Conservation (phyloP, 2,888 invertebrate genomes). For the Urechis unicinctus region DNA sequence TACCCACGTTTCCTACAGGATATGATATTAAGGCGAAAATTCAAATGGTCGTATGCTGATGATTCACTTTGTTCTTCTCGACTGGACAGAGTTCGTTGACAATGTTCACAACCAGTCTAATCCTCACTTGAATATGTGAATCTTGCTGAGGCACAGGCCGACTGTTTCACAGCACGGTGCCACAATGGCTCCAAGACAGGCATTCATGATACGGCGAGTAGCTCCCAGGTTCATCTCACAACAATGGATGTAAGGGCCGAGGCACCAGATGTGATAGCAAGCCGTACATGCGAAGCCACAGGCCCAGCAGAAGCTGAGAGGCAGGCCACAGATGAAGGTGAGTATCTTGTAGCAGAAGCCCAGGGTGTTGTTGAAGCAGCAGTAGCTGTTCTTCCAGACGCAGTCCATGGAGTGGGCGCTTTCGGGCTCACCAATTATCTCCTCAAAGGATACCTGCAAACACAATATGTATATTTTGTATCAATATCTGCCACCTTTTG, state of each 20-base stretch:
- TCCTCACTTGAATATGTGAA: too few relatives aligned
- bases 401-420: conserved; percentile 55
- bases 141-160: conserved; percentile 12
- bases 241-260: conserved; percentile 62
- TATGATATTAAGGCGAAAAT: too few relatives aligned
- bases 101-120: too few relatives aligned
- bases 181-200: conserved; percentile 9
- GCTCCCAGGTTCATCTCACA: conserved; percentile 64
- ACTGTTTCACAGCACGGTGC: conserved; percentile 13
- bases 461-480: too few relatives aligned
- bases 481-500: too few relatives aligned
- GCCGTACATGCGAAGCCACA: conserved; percentile 54
- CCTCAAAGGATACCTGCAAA: conserved; percentile 52
- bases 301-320: conserved; percentile 59
- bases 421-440: conserved; percentile 28
- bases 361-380: conserved; percentile 62
- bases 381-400: conserved; percentile 63
- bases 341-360: conserved; percentile 65
- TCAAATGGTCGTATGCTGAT: too few relatives aligned
- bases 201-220: conserved; percentile 25
- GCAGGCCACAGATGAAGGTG: conserved; percentile 62
- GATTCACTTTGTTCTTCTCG: too few relatives aligned
- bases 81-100: too few relatives aligned
- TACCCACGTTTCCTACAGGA: too few relatives aligned
- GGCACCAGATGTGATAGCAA: conserved; percentile 63